Percentiles rank a stretch among this genome's conserved stretches.
phyloP scores from a whole-genome alignment of 1,140 invertebrate species.

The Diuraphis noxia region DNA sequence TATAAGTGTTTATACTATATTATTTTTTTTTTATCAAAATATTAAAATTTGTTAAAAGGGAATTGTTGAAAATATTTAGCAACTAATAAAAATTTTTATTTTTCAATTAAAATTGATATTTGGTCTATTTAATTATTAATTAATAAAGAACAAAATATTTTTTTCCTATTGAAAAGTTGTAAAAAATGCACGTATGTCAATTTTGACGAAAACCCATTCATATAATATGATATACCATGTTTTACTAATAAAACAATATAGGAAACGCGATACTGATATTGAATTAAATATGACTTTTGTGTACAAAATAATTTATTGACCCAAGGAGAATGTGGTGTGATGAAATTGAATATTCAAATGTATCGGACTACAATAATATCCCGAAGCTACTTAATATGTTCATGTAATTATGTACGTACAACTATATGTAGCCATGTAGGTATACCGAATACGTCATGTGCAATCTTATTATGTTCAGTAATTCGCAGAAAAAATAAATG shows the following conservation, averaged over 20 bases:
- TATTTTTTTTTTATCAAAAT: too few species aligned
- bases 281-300: not conserved
- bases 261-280: not conserved
- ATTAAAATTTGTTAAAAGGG: too few species aligned
- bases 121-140: too few species aligned
- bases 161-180: not conserved
- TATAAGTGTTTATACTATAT: too few species aligned
- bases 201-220: not conserved
- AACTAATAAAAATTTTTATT: too few species aligned
- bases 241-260: not conserved
- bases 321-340: not conserved
- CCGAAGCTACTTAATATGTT: not conserved
- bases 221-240: not conserved
- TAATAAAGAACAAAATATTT: too few species aligned
- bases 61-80: too few species aligned
- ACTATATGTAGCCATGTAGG: too few species aligned
- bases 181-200: not conserved
- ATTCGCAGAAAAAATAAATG: not conserved
- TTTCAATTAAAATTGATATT: too few species aligned
- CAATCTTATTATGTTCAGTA: not conserved
- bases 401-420: not conserved
- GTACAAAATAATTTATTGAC: not conserved
- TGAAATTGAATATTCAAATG: constrained; percentile 16
- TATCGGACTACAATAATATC: not conserved
- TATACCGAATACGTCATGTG: too few species aligned